Base-by-base conservation (phyloP, 1,140 invertebrate genomes). In the Penaeus japonicus region DNA sequence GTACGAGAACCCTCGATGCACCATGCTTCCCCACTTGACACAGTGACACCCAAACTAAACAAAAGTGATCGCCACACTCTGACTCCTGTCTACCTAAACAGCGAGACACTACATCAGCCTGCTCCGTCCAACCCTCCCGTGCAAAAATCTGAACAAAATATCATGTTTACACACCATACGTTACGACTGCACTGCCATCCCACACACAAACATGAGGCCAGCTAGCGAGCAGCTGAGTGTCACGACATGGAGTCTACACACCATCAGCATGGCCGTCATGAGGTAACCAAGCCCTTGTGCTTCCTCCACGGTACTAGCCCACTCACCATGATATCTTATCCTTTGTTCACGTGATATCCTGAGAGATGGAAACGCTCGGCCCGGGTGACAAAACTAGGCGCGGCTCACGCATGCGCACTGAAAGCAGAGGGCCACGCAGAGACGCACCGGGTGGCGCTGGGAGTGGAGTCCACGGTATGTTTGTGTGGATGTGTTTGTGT, bases 331-430 rank as follows among this genome's bases (percentile, higher is more conserved):
- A 53, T 53, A 79, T 39, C 77, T 12, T 22, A 39, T 79, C 75
- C 77, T 79, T 79, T 79, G 77, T 79, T 79, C 77, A 79, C 77
- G 47, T 53, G 77, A 79, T 79, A 79, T 79, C 77, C 77, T 79
- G 39, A 79, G 77, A 79, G 77, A 79, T 79, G 39, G 32, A 55
- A 59, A 47, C 47, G 47, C 47, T 47, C 47, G 47, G 47, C 47
- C 24, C n/a, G 55, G 53, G 80, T 57, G 53, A 35, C 53, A 82
- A 30, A 59, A 57, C n/a, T 27, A 59, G 55, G 39, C 53, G n/a
- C n/a, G 57, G 24, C 54, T 24, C 54, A 27, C 27, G 39, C n/a
- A 80, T 24, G 32, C 35, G 80, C 54, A 57, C 24, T 54, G 39
- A 32, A 27, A 35, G 53, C 24, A 82, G 32, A 32, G 80, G 32